phyloP scores from a whole-genome alignment of 2,113 vertebrate species.

The Thomomys bottae region DNA sequence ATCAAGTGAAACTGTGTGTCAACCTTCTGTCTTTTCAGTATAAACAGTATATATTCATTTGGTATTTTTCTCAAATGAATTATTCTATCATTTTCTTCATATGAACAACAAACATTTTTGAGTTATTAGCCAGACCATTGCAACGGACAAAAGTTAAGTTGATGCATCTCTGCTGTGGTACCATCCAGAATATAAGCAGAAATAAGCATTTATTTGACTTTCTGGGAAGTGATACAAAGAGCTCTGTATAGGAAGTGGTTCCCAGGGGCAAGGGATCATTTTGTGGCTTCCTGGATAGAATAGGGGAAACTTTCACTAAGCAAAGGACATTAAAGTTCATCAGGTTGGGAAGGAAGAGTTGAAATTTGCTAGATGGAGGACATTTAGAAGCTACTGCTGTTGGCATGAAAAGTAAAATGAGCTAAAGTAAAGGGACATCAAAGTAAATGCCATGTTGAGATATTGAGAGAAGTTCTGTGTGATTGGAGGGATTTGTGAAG shows the following conservation, averaged over 20 bases:
- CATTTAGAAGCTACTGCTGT: neutral
- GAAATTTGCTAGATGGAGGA: constrained; percentile 11
- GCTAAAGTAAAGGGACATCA: neutral
- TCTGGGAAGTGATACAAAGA: neutral
- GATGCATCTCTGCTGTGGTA: neutral
- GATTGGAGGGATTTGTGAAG: neutral
- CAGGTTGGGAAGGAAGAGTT: neutral
- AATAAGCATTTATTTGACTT: neutral
- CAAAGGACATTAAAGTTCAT: neutral
- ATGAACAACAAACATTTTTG: neutral
- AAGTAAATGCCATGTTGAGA: neutral
- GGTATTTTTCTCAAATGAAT: constrained; percentile 15
- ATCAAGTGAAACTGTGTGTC: neutral
- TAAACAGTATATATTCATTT: neutral
- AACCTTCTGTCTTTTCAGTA: neutral
- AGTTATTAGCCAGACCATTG: neutral
- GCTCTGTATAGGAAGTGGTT: neutral
- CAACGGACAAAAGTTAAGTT: neutral
- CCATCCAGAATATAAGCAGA: neutral
- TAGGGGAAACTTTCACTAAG: neutral
- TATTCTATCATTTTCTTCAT: constrained; percentile 17
- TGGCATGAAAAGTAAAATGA: constrained; percentile 1
- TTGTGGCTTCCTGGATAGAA: neutral
- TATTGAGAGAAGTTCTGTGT: neutral
- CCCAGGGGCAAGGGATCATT: neutral